Conservation (phyloP, 2,113 vertebrate species). For the Sciurus niger region DNA sequence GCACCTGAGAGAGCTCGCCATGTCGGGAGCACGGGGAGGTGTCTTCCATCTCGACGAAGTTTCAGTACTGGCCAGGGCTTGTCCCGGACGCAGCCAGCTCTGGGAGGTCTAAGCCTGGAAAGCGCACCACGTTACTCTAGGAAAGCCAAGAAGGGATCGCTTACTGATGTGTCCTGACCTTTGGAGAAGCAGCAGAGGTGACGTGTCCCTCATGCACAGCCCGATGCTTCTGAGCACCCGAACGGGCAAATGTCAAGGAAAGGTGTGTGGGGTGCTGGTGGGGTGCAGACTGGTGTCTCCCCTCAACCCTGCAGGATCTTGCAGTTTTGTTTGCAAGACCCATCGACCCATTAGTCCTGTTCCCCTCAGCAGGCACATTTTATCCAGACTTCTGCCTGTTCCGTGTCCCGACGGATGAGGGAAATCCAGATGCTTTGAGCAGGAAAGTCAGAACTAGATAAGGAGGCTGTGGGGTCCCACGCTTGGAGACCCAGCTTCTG, state of each 20-base stretch:
- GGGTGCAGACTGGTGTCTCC: background rate
- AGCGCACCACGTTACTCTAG: background rate
- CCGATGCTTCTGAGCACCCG: background rate
- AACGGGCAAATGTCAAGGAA: background rate
- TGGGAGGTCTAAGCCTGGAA: background rate
- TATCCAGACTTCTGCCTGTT: background rate
- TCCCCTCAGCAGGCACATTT: background rate
- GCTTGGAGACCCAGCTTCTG: too few relatives aligned
- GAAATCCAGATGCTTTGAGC: background rate
- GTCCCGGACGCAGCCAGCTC: background rate
- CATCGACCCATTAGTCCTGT: fast-evolving
- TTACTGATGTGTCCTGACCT: background rate
- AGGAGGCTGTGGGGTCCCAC: background rate
- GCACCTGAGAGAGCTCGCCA: background rate
- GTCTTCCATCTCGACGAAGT: background rate
- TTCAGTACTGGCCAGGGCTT: background rate
- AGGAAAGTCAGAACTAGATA: background rate
- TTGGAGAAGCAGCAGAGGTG: background rate
- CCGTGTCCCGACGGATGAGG: background rate
- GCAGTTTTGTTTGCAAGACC: background rate
- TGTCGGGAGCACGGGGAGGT: too few relatives aligned
- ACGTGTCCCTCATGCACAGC: background rate
- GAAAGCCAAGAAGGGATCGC: background rate
- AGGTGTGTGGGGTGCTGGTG: fast-evolving
- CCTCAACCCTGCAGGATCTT: background rate